Evolutionary conservation across 2,888 invertebrate species (phyloP), one percentile per base, ranked within the genome.

Genomic region (Erebia epiphron): DNA sequence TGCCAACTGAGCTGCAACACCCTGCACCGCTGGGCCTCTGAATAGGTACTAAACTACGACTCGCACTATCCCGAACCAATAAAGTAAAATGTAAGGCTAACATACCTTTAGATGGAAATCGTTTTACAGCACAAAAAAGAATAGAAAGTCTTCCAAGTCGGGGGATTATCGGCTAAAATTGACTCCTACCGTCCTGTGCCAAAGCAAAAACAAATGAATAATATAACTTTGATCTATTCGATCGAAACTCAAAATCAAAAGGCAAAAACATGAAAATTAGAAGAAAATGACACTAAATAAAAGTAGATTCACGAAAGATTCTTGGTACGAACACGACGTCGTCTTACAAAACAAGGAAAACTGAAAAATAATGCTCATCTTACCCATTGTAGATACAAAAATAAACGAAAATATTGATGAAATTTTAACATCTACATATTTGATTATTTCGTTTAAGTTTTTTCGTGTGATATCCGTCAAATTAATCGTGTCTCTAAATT

Each of bases 401-500:
- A 5, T 35, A 35, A 35, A 35, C 5, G 35, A 35, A 35, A 35
- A 35, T 35, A 35, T 11, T 43, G 43, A 43, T 43, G 43, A 11
- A 43, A 35, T 35, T 35, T 35, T 7, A 35, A 7, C 35, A 35
- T 7, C 35, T 35, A 35, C 35, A 35, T 35, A 35, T 35, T 26
- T 35, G 5, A 35, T 35, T 7, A 35, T 35, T 35, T 35, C 35
- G 35, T 7, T 35, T 35, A 35, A 35, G 35, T 7, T 35, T 35
- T 35, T 35, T 69, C 61, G 54, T 14, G 58, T 63, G 50, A 58
- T 68, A 60, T 65, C 49, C 62, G 52, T 68, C 41, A 73, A 71
- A 71, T 74, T 75, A 70, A 69, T 66, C 57, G 52, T 74, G 72
- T 70, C 56, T 75, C 62, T 73, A 73, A 75, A 71, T 71, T 68